Evolutionary conservation across 2,797 vertebrate species (phyloP).

Genomic region (Selene dorsalis): DNA sequence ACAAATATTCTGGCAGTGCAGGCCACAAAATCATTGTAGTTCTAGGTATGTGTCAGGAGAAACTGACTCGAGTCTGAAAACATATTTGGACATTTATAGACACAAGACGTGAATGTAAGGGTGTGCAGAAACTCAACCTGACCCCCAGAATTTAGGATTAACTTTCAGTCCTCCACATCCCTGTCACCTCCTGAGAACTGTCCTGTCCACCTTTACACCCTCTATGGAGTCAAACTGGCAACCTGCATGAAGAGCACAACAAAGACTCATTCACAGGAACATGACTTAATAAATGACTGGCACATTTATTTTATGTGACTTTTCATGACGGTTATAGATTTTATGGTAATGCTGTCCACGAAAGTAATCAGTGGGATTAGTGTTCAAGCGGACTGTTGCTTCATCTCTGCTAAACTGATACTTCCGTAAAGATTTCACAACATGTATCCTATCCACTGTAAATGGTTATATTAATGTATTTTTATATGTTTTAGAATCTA

Average conservation of each 20-base stretch:
- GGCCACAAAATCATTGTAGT: not conserved
- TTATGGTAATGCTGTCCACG: not conserved
- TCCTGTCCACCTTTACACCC: not conserved
- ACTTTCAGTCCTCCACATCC: not conserved
- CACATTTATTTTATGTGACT: not conserved
- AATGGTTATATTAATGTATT: not conserved
- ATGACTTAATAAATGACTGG: not conserved
- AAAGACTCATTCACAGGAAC: slow-evolving; percentile 21
- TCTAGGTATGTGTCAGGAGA: too few species aligned
- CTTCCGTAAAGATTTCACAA: not conserved
- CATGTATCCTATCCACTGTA: not conserved
- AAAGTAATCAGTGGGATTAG: not conserved
- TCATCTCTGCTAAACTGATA: not conserved
- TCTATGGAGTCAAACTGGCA: slow-evolving; percentile 14
- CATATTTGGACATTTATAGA: not conserved
- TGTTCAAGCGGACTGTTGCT: not conserved
- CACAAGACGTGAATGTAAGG: not conserved
- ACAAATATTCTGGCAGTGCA: not conserved
- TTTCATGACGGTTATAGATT: not conserved
- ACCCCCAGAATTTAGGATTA: slow-evolving; percentile 7
- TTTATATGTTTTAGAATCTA: not conserved
- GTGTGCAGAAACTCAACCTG: slow-evolving; percentile 10
- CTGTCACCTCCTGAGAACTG: slow-evolving; percentile 14
- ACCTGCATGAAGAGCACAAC: not conserved
- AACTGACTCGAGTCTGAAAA: not conserved